phyloP scores from a whole-genome alignment of 2,888 invertebrate genomes.

The Harpalus rubripes region DNA sequence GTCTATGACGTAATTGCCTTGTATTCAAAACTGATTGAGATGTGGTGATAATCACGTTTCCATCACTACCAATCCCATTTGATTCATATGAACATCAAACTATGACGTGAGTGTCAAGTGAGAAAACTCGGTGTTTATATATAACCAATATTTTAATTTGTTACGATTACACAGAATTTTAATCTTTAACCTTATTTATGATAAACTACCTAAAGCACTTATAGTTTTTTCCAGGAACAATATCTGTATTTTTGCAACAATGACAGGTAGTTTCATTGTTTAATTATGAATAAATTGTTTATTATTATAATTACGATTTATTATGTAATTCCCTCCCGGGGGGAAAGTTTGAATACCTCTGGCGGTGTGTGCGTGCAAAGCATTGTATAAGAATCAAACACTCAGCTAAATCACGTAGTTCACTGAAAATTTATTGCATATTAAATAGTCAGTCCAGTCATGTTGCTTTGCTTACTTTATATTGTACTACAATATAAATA shows the following conservation, averaged over 20 bases:
- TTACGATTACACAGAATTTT: too few relatives aligned
- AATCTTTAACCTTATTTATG: too few relatives aligned
- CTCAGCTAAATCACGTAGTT: slow-evolving; percentile 46
- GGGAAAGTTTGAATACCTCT: slow-evolving; percentile 10
- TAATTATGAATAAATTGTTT: neutral
- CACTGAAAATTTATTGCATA: slow-evolving; percentile 59
- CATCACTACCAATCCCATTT: too few relatives aligned
- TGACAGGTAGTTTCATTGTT: neutral
- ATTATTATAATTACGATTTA: neutral
- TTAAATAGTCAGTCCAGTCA: slow-evolving; percentile 54
- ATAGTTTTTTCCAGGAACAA: too few relatives aligned
- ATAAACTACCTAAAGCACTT: too few relatives aligned
- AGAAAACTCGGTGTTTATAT: too few relatives aligned
- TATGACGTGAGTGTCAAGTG: too few relatives aligned
- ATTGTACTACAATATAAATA: slow-evolving; percentile 61
- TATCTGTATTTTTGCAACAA: neutral
- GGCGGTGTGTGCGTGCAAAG: slow-evolving; percentile 37
- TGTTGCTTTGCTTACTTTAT: slow-evolving; percentile 51
- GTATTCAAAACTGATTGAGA: too few relatives aligned
- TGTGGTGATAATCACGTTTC: too few relatives aligned
- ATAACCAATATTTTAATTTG: too few relatives aligned
- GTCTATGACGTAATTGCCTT: too few relatives aligned
- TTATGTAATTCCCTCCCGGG: neutral
- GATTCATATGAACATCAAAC: too few relatives aligned
- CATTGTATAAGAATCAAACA: slow-evolving; percentile 54